Base-by-base conservation (phyloP, 2,888 invertebrate species). In the Tribolium freemani region DNA sequence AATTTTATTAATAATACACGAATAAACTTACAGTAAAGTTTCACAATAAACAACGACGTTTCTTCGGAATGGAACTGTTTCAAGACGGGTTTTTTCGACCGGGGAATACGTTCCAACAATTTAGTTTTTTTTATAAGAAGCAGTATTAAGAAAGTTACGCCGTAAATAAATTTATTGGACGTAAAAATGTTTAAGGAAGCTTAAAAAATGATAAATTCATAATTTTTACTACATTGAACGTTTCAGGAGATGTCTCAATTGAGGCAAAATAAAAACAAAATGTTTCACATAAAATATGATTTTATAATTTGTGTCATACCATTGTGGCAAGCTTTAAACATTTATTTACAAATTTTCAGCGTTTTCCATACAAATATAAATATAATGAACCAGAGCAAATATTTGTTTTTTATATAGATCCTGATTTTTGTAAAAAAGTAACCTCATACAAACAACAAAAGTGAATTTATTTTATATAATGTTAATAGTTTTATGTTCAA, bases 1-100 rank as follows among this genome's bases (percentile, higher is more conserved):
- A 64, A 64, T 53, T 64, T 64, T 64, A 64, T 64, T 51, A 64
- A 64, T 53, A 64, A 64, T 50, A 64, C 63, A 51, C 16, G 13
- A 51, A 20, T 64, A 44, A 60, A 60, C 10, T 20, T 13, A 4
- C 20, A 3, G 16, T 64, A 44, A 60, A 60, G 21, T 20, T 13
- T 9, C 20, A 3, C 51, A 10, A 64, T 64, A 64, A 64, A 64
- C 53, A 61, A 38, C 57, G 20, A 57, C 38, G 31, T 54, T 54
- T 20, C 30, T 11, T n/a, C n/a, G 10, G 31, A 9, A 31, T 31
- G 5, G 8, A n/a, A 38, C n/a, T 38, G 38, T 38, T 38, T 38
- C 38, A 38, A 38, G 9, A 31, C 6, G 9, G 9, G 9, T 31
- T 31, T 31, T n/a, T 31, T 31, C 9, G 31, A 8, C 9, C 9